Evolutionary conservation across 2,888 invertebrate genomes (phyloP), one percentile per base, ranked within the genome.

Genomic region (Nomada ferruginata): DNA sequence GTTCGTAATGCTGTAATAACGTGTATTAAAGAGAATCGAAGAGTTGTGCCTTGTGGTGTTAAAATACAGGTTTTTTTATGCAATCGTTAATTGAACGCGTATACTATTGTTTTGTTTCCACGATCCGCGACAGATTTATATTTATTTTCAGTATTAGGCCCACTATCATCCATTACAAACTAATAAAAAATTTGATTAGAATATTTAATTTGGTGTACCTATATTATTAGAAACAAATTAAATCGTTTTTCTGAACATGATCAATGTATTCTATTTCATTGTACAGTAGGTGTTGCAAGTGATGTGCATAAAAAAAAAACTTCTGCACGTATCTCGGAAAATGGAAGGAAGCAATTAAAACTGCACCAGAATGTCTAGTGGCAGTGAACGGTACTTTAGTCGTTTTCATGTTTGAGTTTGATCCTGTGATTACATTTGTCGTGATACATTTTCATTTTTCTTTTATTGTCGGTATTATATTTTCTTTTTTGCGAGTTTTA

Each of bases 61-160:
- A 23, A 68, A 29, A 26, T 55, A 72, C 44, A 52, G 36, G 52
- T 26, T 36, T 71, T 50, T 65, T 66, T 50, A 50, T 66, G 36
- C 47, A 74, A 66, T 50, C 5, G 18, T n/a, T 59, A 29, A 59
- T 29, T 57, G 42, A 7, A 29, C 26, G 53, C n/a, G 15, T 57
- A 26, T 15, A 11, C 23, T 23, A 4, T 65, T 11, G 23, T 11
- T n/a, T 20, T 50, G 26, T 42, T 65, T 50, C 13, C 1, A 65
- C 2, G 26, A 50, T 29, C 1, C 0, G n/a, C 9, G 3, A 52
- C 9, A 53, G 10, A 10, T 20, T 36, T 20, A 15, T 13, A 36
- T 36, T 20, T 9, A 20, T 7, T 20, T 4, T 20, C 3, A 1
- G 36, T 36, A 7, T 36, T 36, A 53, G 3, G 13, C 0, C 36